Percentiles rank a stretch among this genome's conserved stretches.
phyloP scores from a whole-genome alignment of 2,113 vertebrate genomes.

The Hiodon alosoides region DNA sequence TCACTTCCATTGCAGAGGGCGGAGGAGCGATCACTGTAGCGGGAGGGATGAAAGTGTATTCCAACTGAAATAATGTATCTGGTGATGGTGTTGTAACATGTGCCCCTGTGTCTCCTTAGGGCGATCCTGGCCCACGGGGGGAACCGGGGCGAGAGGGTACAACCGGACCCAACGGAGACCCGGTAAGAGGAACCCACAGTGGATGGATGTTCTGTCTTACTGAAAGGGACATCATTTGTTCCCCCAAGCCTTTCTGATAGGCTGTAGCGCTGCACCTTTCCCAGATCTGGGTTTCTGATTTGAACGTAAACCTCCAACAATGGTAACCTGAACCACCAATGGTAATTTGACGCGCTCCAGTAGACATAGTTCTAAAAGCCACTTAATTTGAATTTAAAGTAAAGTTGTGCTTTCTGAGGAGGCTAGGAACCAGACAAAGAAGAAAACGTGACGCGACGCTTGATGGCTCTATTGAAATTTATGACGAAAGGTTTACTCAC shows the following conservation, averaged over 20 bases:
- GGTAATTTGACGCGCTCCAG: background rate
- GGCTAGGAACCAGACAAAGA: too few species aligned
- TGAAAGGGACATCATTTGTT: background rate
- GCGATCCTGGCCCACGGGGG: constrained; percentile 78
- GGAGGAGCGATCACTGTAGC: background rate
- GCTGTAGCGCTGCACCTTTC: too few species aligned
- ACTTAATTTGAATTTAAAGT: background rate
- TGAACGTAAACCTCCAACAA: background rate
- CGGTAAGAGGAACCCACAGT: constrained; percentile 59
- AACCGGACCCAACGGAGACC: constrained; percentile 72
- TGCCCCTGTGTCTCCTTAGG: constrained; percentile 58
- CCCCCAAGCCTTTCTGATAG: too few species aligned
- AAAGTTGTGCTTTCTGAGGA: too few species aligned
- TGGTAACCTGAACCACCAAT: background rate
- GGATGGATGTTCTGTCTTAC: background rate
- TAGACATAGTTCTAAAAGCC: background rate
- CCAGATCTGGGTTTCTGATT: background rate
- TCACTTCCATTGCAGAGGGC: background rate
- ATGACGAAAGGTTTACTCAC: constrained; percentile 15
- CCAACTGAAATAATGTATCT: too few species aligned
- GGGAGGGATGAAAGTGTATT: too few species aligned
- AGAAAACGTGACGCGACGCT: background rate
- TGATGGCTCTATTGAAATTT: background rate
- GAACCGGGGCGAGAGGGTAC: constrained; percentile 87
- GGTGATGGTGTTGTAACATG: background rate